Conservation (phyloP, 2,113 vertebrate genomes). For the Onychorhynchus coronatus region DNA sequence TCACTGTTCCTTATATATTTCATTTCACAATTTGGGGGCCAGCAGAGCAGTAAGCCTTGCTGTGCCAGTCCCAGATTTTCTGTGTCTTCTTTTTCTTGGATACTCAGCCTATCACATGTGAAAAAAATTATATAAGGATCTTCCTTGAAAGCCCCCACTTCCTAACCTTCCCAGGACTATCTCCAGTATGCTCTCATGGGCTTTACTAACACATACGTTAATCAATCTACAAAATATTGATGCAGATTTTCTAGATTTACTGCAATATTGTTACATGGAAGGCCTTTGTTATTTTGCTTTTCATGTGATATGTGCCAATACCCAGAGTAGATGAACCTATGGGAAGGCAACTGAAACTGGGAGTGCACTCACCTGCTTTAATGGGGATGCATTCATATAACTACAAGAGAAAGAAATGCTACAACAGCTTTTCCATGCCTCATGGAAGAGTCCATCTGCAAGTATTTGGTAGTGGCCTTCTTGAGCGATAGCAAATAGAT, state of each 20-base stretch:
- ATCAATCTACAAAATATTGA: background rate
- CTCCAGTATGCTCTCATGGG: background rate
- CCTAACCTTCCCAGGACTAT: background rate
- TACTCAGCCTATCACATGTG: accelerated
- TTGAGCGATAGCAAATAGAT: background rate
- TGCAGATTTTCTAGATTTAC: background rate
- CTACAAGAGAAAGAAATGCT: background rate
- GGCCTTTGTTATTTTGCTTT: background rate
- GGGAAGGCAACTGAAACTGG: background rate
- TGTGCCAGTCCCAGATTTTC: background rate
- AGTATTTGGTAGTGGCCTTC: background rate
- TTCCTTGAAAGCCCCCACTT: background rate
- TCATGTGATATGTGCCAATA: background rate
- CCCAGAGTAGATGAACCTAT: background rate
- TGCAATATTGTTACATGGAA: background rate
- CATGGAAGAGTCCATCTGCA: background rate
- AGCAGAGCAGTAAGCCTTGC: background rate
- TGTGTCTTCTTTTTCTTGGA: background rate
- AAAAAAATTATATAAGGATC: background rate
- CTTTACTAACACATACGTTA: background rate
- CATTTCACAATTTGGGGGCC: background rate
- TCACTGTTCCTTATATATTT: background rate
- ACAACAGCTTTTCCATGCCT: background rate
- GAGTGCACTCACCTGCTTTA: background rate
- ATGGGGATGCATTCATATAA: background rate